These are phyloP conservation scores for Apodemia zela DNA, from an alignment of 2,888 invertebrate genomes.

Conservation along the genomic window DNA sequence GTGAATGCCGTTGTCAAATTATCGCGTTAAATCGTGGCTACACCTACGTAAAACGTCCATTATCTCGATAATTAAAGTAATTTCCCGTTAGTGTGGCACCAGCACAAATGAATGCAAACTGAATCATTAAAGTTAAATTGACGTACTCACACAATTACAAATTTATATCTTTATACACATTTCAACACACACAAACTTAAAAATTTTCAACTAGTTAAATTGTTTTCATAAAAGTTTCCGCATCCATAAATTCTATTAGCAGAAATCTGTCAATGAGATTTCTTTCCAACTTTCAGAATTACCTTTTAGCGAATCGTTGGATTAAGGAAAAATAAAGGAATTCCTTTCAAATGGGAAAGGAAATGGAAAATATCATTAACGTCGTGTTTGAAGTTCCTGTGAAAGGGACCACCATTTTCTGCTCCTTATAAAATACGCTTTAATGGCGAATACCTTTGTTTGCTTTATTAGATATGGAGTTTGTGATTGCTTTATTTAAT, in stretches of 20 bases:
- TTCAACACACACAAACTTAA: not conserved
- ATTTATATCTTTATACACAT: no score
- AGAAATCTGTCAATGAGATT: conserved; percentile 14
- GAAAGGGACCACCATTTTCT: conserved; percentile 12
- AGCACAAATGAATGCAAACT: no score
- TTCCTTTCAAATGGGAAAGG: conserved; percentile 19
- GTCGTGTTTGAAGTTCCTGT: conserved; percentile 5
- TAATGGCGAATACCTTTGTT: conserved; percentile 8
- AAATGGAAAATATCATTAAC: conserved; percentile 22
- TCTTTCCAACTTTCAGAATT: conserved; percentile 20
- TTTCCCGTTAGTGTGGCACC: no score
- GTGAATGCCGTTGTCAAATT: no score
- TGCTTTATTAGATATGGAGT: not conserved
- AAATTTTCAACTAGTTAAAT: not conserved
- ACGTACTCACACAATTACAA: no score
- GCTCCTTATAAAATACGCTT: conserved; percentile 2
- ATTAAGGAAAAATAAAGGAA: conserved; percentile 20
- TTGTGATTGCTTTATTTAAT: conserved; percentile 4
- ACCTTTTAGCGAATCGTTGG: conserved; percentile 20
- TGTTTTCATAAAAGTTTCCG: not conserved
- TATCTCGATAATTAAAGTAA: no score
- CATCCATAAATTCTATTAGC: conserved; percentile 7
- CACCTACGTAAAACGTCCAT: no score
- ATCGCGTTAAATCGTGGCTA: no score
- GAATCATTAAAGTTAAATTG: no score